These are phyloP conservation scores for Carassius carassius DNA, from an alignment of 2,113 vertebrate genomes.

Conservation along the genomic window DNA sequence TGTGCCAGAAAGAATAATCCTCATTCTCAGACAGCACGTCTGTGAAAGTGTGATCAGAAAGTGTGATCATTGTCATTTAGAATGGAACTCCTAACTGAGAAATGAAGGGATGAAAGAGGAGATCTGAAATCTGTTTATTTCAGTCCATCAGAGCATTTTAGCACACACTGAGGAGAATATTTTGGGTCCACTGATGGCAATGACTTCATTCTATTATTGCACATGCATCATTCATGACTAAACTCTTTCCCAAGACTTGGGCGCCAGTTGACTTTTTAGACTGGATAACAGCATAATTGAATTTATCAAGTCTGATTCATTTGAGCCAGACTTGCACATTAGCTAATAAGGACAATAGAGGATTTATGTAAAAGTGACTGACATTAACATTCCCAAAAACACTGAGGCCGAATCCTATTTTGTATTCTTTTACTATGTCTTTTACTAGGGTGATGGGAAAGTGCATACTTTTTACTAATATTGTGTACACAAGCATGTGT, in stretches of 20 bases:
- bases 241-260: background rate
- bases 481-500: background rate
- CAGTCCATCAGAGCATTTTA: conserved; percentile 16
- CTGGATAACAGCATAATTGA: background rate
- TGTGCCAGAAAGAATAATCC: conserved; percentile 17
- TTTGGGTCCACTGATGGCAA: conserved; percentile 9
- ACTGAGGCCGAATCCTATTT: background rate
- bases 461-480: background rate
- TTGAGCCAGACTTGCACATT: background rate
- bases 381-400: background rate
- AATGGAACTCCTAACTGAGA: conserved; percentile 21
- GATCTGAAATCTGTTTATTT: conserved; percentile 3
- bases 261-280: background rate
- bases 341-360: background rate
- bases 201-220: background rate
- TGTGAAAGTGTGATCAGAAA: background rate
- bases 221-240: conserved; percentile 3
- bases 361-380: background rate
- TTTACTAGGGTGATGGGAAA: background rate
- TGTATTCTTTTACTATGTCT: background rate
- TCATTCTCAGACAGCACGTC: conserved; percentile 5
- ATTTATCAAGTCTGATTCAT: background rate
- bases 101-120: conserved; percentile 14
- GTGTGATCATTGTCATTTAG: background rate
- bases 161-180: conserved; percentile 26